Base-by-base conservation (phyloP, 2,888 invertebrate genomes). In the Seira musarum region DNA sequence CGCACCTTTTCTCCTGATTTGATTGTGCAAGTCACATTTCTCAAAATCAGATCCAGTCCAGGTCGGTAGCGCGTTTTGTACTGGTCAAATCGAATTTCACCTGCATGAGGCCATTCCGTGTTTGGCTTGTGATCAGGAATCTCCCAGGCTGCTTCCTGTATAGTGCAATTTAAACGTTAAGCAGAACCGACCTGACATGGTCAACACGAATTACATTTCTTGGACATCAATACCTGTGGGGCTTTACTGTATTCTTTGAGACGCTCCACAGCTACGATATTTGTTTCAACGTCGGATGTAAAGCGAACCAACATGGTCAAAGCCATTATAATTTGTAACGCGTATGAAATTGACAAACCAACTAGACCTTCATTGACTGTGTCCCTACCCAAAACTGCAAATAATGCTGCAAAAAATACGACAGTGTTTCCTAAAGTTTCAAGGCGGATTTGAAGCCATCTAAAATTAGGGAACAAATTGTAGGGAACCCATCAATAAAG, bases 391-490 rank as follows among this genome's bases (percentile, higher is more conserved):
- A 97, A 89, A 0, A 99, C 97, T 61, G 97, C 96, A 89, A 99
- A 98, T 78, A 99, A 89, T 0, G 98, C 94, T 1, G 99, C 93
- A 89, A 97, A 98, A 88, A 99, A 93, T 85, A 98, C 97, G 85
- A 99, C 96, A 82, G 95, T 90, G 90, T 98, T 99, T 84, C 99
- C 99, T 80, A 99, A 94, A 61, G 89, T n/a, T n/a, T n/a, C n/a
- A n/a, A n/a, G n/a, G n/a, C n/a, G n/a, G n/a, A n/a, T n/a, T n/a
- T n/a, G 30, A 30, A 99, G 90, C 99, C 99, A 99, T 87, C 97
- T n/a, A n/a, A n/a, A n/a, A n/a, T n/a, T n/a, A n/a, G n/a, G n/a
- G n/a, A n/a, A n/a, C n/a, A n/a, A n/a, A n/a, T n/a, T n/a, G n/a
- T n/a, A n/a, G n/a, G n/a, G n/a, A n/a, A n/a, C n/a, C n/a, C n/a